Evolutionary conservation across 2,797 vertebrate species (phyloP).

Genomic region (Semaprochilodus insignis): DNA sequence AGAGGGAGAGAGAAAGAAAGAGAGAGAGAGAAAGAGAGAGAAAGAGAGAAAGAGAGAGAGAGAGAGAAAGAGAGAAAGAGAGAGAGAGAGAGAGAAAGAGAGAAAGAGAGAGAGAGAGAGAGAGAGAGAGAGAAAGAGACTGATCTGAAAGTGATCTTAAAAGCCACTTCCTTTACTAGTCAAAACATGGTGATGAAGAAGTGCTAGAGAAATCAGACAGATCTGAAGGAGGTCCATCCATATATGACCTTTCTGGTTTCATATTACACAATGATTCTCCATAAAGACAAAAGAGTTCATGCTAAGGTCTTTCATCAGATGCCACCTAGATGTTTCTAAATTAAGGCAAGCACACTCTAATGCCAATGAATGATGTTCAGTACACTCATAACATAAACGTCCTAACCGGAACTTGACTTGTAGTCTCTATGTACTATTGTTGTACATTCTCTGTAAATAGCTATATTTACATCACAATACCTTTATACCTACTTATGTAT

Average conservation of each 20-base stretch:
- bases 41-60: conserved; percentile 14
- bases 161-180: conserved; percentile 51
- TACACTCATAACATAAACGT: too few species aligned
- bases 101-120: conserved; percentile 8
- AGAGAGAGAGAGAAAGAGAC: background rate
- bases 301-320: background rate
- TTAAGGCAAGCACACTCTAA: background rate
- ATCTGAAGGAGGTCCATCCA: conserved; percentile 3
- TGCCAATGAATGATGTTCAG: background rate
- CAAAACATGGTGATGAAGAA: conserved; percentile 22
- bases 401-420: too few species aligned
- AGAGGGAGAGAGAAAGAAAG: background rate
- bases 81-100: background rate
- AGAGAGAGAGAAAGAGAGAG: background rate
- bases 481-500: too few species aligned
- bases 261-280: background rate
- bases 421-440: too few species aligned
- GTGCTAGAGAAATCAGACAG: background rate
- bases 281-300: background rate
- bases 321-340: background rate
- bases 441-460: too few species aligned
- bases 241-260: conserved; percentile 11
- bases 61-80: background rate
- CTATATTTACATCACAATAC: too few species aligned
- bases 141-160: conserved; percentile 47